Evolutionary conservation across 2,888 invertebrate species (phyloP).

Genomic region (Frankliniella fusca): DNA sequence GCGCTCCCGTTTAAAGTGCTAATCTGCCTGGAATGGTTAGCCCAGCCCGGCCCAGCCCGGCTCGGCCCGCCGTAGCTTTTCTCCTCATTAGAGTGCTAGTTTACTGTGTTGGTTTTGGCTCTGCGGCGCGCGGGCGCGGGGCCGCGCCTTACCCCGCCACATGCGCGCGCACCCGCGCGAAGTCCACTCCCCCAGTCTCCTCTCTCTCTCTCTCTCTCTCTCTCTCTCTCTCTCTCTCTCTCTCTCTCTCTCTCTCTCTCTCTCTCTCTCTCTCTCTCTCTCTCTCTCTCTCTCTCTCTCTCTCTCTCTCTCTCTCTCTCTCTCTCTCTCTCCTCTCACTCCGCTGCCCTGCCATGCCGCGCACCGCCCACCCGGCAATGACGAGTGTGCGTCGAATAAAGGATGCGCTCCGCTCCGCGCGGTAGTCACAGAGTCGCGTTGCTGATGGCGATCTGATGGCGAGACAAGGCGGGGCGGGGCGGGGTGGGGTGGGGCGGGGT

Average conservation of each 20-base stretch:
- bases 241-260: constrained; percentile 26
- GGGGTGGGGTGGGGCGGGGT: too few species aligned
- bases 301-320: not conserved
- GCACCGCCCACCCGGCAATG: not conserved
- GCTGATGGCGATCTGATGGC: too few species aligned
- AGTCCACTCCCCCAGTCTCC: not conserved
- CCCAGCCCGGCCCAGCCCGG: not conserved
- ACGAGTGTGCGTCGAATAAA: not conserved
- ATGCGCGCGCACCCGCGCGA: not conserved
- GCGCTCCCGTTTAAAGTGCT: too few species aligned
- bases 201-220: not conserved
- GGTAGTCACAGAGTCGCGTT: too few species aligned
- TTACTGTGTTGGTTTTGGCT: too few species aligned
- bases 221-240: not conserved
- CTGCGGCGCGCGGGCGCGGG: not conserved
- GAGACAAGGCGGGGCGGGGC: too few species aligned
- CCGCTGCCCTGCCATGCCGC: too few species aligned
- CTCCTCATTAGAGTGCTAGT: too few species aligned
- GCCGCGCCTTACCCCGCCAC: not conserved
- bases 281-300: constrained; percentile 28
- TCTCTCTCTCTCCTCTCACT: not conserved
- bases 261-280: constrained; percentile 26
- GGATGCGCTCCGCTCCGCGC: too few species aligned
- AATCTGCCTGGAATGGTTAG: not conserved
- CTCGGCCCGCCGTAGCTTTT: not conserved